Evolutionary conservation across 2,113 vertebrate genomes (phyloP), one percentile per base, ranked within the genome.

Genomic region (Thryonomys swinderianus): DNA sequence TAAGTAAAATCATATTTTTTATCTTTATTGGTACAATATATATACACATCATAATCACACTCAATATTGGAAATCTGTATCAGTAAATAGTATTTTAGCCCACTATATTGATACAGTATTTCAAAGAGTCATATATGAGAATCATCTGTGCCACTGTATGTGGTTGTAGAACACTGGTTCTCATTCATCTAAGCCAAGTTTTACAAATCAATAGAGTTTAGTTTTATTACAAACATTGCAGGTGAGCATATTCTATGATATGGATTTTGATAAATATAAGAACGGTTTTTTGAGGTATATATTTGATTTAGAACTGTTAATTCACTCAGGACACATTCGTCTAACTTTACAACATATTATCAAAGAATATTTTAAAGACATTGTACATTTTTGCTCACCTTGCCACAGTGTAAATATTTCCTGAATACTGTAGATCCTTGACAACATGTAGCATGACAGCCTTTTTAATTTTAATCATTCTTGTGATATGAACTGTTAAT

Each of bases 391-490:
- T 87, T 89, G 90, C 18, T 84, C 40, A 78, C 6, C 67, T 1
- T 71, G 55, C 16, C 45, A 1, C 17, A 45, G 32, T 40, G 23
- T 40, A 13, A 89, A 11, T 16, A 85, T 85, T 95, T 93, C 53
- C 69, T 94, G 90, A 95, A 88, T 97, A 53, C 16, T 85, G 42
- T 34, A 53, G 2, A 62, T 85, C 13, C 32, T 92, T 92, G 48
- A 85, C 32, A 88, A 79, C 42, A 62, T 5, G 91, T 94, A 23
- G n/a, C 2, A 21, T 88, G 13, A 78, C 78, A 96, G 61, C 30
- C 25, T 95, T 95, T 95, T 92, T 64, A 90, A 94, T 90, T 71
- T 95, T 88, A 94, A 64, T 2, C 42, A 78, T 95, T 69, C 30
- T 61, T 94, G 20, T 45, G 4, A 12, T 87, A 4, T 90, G 53